Base-by-base conservation (phyloP, 2,113 vertebrate species). In the Ciconia maguari region DNA sequence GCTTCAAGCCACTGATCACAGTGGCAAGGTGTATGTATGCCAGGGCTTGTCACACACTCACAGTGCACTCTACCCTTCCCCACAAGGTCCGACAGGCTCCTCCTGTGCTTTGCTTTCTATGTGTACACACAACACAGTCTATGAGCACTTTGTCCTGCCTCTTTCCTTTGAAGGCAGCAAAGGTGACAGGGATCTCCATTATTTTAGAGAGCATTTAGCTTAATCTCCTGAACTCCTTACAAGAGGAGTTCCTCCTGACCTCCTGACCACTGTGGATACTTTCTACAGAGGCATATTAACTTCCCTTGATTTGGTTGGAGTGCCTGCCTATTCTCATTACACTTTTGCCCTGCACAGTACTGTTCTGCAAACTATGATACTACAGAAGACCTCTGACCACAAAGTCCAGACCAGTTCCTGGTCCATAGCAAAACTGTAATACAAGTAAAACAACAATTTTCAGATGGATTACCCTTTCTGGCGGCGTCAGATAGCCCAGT, bases 361-460 rank as follows among this genome's bases (percentile, higher is more conserved):
- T 52, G 52, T 48, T 90, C 58, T 72, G 60, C 26, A 58, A 70
- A 48, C n/a, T 54, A 32, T 26, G 41, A 19, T 17, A n/a, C 34
- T 72, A 34, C 66, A 80, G 69, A 79, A 83, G 36, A 74, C 20
- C 75, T 96, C 46, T 88, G 74, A 85, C 60, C 48, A 68, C 62
- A 68, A 88, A 80, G 71, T 49, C 62, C 84, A 79, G 36, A 60
- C 49, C 1, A 1, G 36, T 69, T 95, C 12, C 64, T 70, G 36
- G 38, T 66, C 79, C 61, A 70, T 0, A 69, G 83, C 61, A 96
- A 87, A 93, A 96, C 3, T 7, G 62, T 38, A 90, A 77, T 62
- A 90, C 75, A 90, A 88, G 88, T 85, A 88, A 83, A 95, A 42
- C 41, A 83, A 85, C 91, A 64, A 82, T 86, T 90, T 94, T 83